Percentiles rank a stretch among this genome's conserved stretches.
phyloP scores from a whole-genome alignment of 2,888 invertebrate species.

The Trissolcus japonicus region DNA sequence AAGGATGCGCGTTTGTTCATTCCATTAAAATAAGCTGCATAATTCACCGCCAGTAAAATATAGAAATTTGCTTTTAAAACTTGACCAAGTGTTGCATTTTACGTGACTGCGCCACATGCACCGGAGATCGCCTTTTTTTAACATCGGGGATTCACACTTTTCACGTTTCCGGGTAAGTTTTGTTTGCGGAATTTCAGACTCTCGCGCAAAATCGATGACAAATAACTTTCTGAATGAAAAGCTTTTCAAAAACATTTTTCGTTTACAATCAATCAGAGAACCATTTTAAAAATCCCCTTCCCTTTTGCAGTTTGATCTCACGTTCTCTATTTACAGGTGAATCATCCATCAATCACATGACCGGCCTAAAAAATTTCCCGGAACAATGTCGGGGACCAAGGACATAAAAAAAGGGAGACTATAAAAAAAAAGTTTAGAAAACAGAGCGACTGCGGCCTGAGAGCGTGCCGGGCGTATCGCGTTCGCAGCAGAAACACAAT shows the following conservation, averaged over 20 bases:
- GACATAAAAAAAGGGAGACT: not conserved
- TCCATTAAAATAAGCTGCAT: slow-evolving; percentile 36
- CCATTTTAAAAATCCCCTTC: not conserved
- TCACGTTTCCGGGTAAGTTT: slow-evolving; percentile 11
- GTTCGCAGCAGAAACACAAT: slow-evolving; percentile 24
- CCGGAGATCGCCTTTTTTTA: slow-evolving; percentile 34
- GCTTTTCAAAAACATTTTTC: no score
- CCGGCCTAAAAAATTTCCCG: slow-evolving; percentile 1
- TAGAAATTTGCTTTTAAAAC: slow-evolving; percentile 49
- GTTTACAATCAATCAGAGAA: not conserved
- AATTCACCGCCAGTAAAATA: slow-evolving; percentile 43
- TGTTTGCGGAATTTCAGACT: not conserved
- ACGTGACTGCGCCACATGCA: slow-evolving; percentile 43
- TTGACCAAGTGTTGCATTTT: slow-evolving; percentile 53
- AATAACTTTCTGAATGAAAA: no score
- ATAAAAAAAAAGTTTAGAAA: not conserved
- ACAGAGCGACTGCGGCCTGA: not conserved
- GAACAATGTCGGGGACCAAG: slow-evolving; percentile 4
- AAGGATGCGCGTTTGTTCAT: slow-evolving; percentile 26
- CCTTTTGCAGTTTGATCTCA: no score
- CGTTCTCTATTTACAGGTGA: slow-evolving; percentile 2
- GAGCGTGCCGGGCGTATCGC: slow-evolving; percentile 20
- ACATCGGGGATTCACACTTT: slow-evolving; percentile 38
- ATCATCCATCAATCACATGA: not conserved
- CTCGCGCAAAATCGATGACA: not conserved